Base-by-base conservation (phyloP, 2,113 vertebrate species). In the Alligator sinensis region DNA sequence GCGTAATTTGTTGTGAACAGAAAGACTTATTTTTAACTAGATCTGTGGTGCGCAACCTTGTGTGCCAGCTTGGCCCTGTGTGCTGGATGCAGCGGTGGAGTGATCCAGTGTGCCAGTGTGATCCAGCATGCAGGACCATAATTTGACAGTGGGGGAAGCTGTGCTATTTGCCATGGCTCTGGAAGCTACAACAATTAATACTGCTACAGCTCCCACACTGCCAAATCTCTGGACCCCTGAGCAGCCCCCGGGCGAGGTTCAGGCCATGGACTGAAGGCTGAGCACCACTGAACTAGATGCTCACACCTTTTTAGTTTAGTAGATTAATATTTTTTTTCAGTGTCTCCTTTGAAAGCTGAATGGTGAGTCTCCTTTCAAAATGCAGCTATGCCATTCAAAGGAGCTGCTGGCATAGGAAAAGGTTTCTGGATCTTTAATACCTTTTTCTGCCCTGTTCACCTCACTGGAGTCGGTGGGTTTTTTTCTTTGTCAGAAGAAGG, bases 401-500 rank as follows among this genome's bases (percentile, higher is more conserved):
- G 68, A 4, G 30, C 28, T 68, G 30, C 18, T 28, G 22, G 18
- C 18, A 18, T 38, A 34, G 16, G 30, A 72, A 34, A 38, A n/a
- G 63, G 3, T 72, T 34, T 72, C 19, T 72, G 30, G 18, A 34
- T 11, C 68, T 16, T 17, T 64, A 59, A 13, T 59, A 21, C 58
- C 2, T 78, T 85, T 64, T 70, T 70, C 22, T 38, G 79, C 93
- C 62, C 63, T 63, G 82, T 86, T 88, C 61, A 34, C 10, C 25
- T 47, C 28, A 25, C 3, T 28, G 5, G 21, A 66, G 68, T 15
- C 78, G 58, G 80, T 47, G 84, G 91, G 47, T 54, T 47, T 77
- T 85, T 86, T 64, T 91, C 77, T 82, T 76, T 38, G 30, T 91
- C 78, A 74, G 87, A 84, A n/a, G 28, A 94, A 78, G 61, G 66